These are phyloP conservation scores for Paramormyrops kingsleyae DNA, from an alignment of 2,113 vertebrate genomes.

Conservation along the genomic window DNA sequence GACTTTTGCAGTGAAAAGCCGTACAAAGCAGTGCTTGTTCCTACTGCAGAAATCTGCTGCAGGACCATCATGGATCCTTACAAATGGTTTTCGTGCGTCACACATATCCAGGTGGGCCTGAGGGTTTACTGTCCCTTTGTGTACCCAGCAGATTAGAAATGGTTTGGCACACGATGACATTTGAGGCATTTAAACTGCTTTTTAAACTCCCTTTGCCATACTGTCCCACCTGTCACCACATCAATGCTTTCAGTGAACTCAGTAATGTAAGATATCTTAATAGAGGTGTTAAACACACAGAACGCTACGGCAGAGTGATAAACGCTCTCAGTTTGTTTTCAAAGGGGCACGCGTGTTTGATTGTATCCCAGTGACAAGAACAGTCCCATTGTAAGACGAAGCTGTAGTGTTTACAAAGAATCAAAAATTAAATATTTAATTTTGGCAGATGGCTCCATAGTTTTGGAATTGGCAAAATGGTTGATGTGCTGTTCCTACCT, in stretches of 20 bases:
- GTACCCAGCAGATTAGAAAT: not conserved
- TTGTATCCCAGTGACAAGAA: not conserved
- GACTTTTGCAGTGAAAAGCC: not conserved
- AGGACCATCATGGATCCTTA: slow-evolving; percentile 13
- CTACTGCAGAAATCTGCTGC: not conserved
- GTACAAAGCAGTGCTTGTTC: not conserved
- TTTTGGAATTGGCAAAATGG: not conserved
- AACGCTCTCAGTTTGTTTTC: not conserved
- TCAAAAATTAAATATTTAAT: not conserved
- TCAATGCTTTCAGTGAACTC: not conserved
- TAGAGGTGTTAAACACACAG: not conserved
- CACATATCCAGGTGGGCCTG: not conserved
- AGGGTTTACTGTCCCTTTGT: not conserved
- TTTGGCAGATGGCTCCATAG: not conserved
- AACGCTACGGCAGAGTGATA: not conserved
- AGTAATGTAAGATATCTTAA: not conserved
- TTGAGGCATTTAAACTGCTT: not conserved
- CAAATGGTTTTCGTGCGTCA: not conserved
- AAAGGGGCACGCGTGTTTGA: not conserved
- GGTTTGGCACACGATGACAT: not conserved
- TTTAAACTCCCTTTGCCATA: not conserved
- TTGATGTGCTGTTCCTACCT: not conserved
- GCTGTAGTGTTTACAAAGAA: not conserved
- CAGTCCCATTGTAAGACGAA: not conserved
- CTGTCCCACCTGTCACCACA: not conserved